Evolutionary conservation across 2,113 vertebrate species (phyloP).

Genomic region (Cyanoramphus novaezelandiae): DNA sequence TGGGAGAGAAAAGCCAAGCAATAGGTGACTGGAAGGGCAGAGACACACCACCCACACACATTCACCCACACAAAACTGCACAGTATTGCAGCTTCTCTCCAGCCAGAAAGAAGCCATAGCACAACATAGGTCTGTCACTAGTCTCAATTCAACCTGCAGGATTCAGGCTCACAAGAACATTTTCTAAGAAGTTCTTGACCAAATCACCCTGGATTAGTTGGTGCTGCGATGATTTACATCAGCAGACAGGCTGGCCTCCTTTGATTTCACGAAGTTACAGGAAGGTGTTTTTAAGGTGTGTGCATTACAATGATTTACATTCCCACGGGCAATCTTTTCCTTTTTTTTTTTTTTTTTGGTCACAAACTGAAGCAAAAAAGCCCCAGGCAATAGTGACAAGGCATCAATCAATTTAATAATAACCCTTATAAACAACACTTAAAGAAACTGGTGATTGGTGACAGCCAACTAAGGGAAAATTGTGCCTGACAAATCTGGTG

Average conservation of each 20-base stretch:
- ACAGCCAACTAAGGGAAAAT: neutral
- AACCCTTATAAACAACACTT: neutral
- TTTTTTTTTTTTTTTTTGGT: neutral
- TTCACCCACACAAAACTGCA: neutral
- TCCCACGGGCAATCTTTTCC: neutral
- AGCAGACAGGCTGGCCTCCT: neutral
- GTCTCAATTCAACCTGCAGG: neutral
- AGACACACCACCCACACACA: neutral
- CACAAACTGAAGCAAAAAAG: constrained; percentile 6
- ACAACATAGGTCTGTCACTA: neutral
- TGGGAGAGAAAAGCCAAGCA: fast-evolving
- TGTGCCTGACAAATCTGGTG: neutral
- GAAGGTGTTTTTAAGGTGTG: neutral
- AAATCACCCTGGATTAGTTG: neutral
- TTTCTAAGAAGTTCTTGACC: neutral
- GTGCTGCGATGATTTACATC: neutral
- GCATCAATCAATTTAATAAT: constrained; percentile 27
- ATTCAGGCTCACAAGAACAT: neutral
- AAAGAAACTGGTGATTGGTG: neutral
- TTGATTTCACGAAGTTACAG: neutral
- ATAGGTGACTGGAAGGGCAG: neutral
- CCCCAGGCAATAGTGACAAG: neutral
- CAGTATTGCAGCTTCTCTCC: neutral
- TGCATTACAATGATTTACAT: constrained; percentile 2
- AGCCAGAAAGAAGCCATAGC: neutral